A percentile compares a stretch with the other conserved stretches of the same genome.
phyloP scores from a whole-genome alignment of 64 coral and sea anemone genomes.

The Pocillopora damicornis region DNA sequence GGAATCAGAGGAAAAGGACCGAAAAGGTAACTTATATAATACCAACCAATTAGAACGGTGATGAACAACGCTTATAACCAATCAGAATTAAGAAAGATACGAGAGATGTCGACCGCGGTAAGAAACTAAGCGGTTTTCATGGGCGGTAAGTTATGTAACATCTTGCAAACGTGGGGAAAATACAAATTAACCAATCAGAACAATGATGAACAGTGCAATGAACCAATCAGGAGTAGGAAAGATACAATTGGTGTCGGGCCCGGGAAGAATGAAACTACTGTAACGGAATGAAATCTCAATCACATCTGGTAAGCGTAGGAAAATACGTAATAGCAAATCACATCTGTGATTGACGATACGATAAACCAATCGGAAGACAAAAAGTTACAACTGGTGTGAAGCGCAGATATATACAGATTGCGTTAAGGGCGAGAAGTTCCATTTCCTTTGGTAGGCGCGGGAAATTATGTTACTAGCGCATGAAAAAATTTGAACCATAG shows the following conservation, averaged over 20 bases:
- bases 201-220: too few relatives aligned
- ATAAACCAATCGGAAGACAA: not conserved
- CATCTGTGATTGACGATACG: not conserved
- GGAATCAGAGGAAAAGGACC: constrained; percentile 92
- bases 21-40: constrained; percentile 47
- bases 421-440: not conserved
- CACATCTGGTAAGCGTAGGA: too few relatives aligned
- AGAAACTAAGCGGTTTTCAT: not conserved
- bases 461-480: not conserved
- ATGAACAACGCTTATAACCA: not conserved
- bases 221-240: too few relatives aligned
- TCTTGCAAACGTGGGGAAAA: not conserved
- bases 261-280: too few relatives aligned
- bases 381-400: not conserved
- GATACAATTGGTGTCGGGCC: too few relatives aligned
- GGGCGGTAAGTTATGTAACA: not conserved
- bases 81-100: not conserved
- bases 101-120: not conserved
- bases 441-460: not conserved
- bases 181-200: too few relatives aligned
- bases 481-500: too few relatives aligned
- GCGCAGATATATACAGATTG: not conserved
- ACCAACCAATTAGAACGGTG: not conserved
- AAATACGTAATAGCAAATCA: not conserved
- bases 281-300: too few relatives aligned